Evolutionary conservation across 2,888 invertebrate species (phyloP).

Genomic region (Ochropleura plecta): DNA sequence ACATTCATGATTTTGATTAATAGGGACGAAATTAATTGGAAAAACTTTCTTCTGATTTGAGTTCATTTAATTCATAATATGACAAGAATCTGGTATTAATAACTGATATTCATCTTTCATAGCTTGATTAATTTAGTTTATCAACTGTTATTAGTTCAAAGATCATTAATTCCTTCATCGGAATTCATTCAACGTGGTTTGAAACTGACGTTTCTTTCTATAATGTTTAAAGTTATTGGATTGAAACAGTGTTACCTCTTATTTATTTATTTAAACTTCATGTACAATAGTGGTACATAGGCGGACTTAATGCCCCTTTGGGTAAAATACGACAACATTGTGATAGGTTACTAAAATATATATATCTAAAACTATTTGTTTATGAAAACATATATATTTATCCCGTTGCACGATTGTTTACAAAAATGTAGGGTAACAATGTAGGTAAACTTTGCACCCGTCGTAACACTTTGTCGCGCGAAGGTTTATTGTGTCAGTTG

Average conservation of each 20-base stretch:
- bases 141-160: slow-evolving; percentile 5
- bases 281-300: no score
- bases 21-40: slow-evolving; percentile 45
- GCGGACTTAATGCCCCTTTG: no score
- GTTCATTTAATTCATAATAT: slow-evolving; percentile 22
- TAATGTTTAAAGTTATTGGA: neutral
- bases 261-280: neutral
- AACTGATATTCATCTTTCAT: slow-evolving; percentile 8
- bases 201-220: neutral
- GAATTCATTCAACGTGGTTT: neutral
- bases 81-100: slow-evolving; percentile 16
- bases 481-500: no score
- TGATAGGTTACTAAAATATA: no score
- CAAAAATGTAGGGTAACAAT: no score
- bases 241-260: neutral
- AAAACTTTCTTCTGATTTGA: slow-evolving; percentile 38
- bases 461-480: no score
- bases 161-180: no score
- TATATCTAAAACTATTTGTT: no score
- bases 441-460: no score
- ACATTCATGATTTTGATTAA: slow-evolving; percentile 41
- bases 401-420: no score
- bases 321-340: no score
- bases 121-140: slow-evolving; percentile 25
- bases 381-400: no score